Base-by-base conservation (phyloP, 2,888 invertebrate genomes). In the Imbricaverruca yamaguchii region DNA sequence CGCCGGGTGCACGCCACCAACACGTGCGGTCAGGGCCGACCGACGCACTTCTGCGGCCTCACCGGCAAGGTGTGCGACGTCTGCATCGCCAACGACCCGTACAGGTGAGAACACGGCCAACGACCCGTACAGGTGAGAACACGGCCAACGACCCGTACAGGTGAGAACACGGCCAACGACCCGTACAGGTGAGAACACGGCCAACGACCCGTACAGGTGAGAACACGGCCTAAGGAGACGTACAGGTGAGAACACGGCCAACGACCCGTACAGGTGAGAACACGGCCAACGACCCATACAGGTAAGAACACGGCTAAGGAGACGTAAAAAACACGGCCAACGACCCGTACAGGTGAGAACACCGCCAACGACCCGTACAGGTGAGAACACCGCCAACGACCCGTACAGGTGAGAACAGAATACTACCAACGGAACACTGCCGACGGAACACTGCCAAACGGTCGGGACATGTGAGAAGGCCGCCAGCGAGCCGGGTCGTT, bases 21-120 rank as follows among this genome's bases (percentile, higher is more conserved):
- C 81, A 82, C 83, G 21, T 83, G 84, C 78, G 84, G 84, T 7
- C 80, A 80, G 39, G 59, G 69, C 55, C 63, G 92, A 0, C 88
- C 90, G 0, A 93, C 91, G 80, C 92, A 94, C 86, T 99, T 92
- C 88, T 98, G 98, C 87, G 92, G 94, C 83, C 98, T 98, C 88
- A 96, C 97, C 0, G 96, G 95, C 56, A 83, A 83, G 80, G 83
- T 82, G 4, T 82, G 82, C 21, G 77, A 78, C 23, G 56, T 78
- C 57, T 78, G 78, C 57, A 23, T 57, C 8, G 57, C 9, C 56
- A 23, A 23, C 21, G 57, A 57, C 57, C 56, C 56, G 7, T 23
- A 78, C 78, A 78, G 78, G 78, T 78, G 57, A 78, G 0, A 86
- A 87, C 67, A 89, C 39, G 90, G 56, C 90, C 92, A 83, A 11